Conservation (phyloP, 2,113 vertebrate species). For the Forbesichthys agassizii region DNA sequence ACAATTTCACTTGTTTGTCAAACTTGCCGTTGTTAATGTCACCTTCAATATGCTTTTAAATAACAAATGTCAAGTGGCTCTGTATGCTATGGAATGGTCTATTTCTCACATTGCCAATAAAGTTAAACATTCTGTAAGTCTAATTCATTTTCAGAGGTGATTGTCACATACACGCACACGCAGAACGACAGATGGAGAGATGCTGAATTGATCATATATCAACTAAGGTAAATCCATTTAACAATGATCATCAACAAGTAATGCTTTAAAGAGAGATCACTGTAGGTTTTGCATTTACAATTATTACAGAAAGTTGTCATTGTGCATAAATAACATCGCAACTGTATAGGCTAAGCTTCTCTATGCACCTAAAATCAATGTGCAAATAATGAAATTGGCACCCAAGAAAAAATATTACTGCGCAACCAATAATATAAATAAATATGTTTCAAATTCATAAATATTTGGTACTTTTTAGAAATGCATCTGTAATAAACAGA, state of each 20-base stretch:
- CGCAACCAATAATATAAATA: no score
- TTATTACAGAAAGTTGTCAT: not conserved
- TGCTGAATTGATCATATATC: no score
- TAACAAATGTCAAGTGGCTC: not conserved
- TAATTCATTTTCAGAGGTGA: not conserved
- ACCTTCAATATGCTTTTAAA: constrained; percentile 5
- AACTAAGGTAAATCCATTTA: no score
- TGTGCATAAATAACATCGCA: no score
- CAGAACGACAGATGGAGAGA: not conserved
- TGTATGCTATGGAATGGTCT: not conserved
- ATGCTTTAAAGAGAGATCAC: not conserved
- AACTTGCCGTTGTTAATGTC: constrained; percentile 17
- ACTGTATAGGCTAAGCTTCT: not conserved
- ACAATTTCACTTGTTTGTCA: constrained; percentile 12
- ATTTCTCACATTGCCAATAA: not conserved
- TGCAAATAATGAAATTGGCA: not conserved
- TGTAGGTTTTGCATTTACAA: not conserved
- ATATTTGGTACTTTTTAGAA: no score
- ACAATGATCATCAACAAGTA: no score
- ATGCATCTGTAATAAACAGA: no score
- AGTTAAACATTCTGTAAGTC: not conserved
- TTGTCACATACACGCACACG: not conserved
- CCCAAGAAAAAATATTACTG: no score
- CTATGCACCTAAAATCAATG: constrained; percentile 20
- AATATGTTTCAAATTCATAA: no score